phyloP scores from a whole-genome alignment of 2,888 invertebrate genomes.

The Meliscaeva auricollis region DNA sequence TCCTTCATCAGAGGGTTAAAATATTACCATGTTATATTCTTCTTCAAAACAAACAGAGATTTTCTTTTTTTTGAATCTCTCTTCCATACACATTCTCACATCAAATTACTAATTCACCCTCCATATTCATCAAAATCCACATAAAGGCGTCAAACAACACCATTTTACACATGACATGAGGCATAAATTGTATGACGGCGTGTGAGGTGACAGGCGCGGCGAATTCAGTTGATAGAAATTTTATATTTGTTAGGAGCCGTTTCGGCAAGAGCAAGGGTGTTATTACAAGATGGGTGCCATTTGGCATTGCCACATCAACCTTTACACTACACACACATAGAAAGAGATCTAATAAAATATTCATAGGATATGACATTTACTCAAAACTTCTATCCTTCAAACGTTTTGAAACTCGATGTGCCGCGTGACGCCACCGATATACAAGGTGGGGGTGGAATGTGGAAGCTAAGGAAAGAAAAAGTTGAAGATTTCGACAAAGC shows the following conservation, averaged over 20 bases:
- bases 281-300: constrained; percentile 45
- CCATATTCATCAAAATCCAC: constrained; percentile 39
- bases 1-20: constrained; percentile 22
- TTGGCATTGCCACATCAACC: constrained; percentile 15
- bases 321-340: constrained; percentile 19
- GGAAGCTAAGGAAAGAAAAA: constrained; percentile 15
- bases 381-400: constrained; percentile 24
- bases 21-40: background rate
- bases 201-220: background rate
- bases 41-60: constrained; percentile 39
- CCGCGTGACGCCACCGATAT: constrained; percentile 7
- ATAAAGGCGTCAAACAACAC: constrained; percentile 50
- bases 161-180: constrained; percentile 18
- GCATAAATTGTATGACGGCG: no score
- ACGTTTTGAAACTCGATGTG: background rate
- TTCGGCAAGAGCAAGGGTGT: background rate
- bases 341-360: constrained; percentile 67
- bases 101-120: constrained; percentile 55
- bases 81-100: background rate
- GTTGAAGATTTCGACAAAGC: background rate
- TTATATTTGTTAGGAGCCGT: constrained; percentile 3
- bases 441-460: constrained; percentile 54
- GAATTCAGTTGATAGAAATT: background rate
- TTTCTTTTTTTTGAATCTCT: constrained; percentile 57
- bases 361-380: constrained; percentile 68